Conservation (phyloP, 2,888 invertebrate genomes). For the Megamerina dolium region DNA sequence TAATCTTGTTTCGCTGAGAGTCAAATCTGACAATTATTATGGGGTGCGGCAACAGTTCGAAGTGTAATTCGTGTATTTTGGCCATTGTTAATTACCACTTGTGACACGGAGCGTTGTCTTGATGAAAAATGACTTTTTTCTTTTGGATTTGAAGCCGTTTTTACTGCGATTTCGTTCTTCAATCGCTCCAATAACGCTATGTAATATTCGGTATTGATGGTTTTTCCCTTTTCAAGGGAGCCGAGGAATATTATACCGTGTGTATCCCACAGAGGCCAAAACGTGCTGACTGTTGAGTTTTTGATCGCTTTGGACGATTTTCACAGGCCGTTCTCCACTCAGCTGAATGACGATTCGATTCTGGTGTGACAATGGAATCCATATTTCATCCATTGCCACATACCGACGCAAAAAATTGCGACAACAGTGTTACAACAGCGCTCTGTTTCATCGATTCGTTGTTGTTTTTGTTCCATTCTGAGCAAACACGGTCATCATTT, state of each 20-base stretch:
- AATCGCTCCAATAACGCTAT: not conserved
- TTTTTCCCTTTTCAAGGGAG: too few relatives aligned
- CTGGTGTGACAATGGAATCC: not conserved
- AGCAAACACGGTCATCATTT: not conserved
- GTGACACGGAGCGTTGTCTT: not conserved
- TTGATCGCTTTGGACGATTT: not conserved
- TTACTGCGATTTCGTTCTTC: not conserved
- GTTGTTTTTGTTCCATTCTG: not conserved
- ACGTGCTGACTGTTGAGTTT: too few relatives aligned
- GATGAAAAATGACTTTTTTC: not conserved
- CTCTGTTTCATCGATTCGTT: not conserved
- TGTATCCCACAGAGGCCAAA: too few relatives aligned
- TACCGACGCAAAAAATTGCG: not conserved
- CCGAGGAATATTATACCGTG: too few relatives aligned
- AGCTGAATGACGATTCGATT: not conserved
- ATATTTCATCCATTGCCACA: not conserved
- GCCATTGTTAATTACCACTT: not conserved
- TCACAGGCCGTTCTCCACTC: not conserved
- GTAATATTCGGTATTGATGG: too few relatives aligned
- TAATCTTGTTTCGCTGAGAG: not conserved
- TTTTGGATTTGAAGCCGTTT: not conserved
- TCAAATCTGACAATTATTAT: not conserved
- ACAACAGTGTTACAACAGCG: not conserved
- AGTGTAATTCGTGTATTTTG: not conserved
- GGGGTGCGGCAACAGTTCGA: not conserved